Evolutionary conservation across 2,797 vertebrate genomes (phyloP).

Genomic region (Graptemys geographica): DNA sequence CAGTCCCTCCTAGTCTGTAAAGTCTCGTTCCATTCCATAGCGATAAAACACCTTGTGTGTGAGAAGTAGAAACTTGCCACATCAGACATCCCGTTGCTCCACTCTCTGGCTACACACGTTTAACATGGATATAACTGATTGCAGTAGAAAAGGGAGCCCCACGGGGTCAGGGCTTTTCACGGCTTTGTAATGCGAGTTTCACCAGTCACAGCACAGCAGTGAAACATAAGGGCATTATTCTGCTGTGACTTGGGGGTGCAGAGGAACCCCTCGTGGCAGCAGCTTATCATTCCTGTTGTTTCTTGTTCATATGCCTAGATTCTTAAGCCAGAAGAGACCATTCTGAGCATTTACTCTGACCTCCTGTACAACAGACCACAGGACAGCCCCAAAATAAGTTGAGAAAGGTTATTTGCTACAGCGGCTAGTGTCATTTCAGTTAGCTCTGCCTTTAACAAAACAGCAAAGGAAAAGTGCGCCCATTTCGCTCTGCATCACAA

Average conservation of each 20-base stretch:
- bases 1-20: neutral
- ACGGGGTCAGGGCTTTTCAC: neutral
- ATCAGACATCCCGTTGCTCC: neutral
- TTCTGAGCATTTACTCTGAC: neutral
- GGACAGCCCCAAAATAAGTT: too few relatives aligned
- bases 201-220: neutral
- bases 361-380: neutral
- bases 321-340: neutral
- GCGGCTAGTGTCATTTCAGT: neutral
- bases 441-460: neutral
- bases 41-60: neutral
- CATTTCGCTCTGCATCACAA: neutral
- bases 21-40: neutral
- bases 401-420: neutral
- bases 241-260: rapidly evolving
- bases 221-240: neutral
- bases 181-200: neutral
- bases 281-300: neutral
- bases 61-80: neutral
- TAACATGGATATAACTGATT: neutral
- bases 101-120: neutral
- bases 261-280: neutral
- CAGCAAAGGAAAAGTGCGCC: neutral
- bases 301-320: neutral
- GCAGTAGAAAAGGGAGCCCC: neutral